These are phyloP conservation scores for Dryoscopus gambensis DNA, from an alignment of 2,113 vertebrate species.

Conservation along the genomic window DNA sequence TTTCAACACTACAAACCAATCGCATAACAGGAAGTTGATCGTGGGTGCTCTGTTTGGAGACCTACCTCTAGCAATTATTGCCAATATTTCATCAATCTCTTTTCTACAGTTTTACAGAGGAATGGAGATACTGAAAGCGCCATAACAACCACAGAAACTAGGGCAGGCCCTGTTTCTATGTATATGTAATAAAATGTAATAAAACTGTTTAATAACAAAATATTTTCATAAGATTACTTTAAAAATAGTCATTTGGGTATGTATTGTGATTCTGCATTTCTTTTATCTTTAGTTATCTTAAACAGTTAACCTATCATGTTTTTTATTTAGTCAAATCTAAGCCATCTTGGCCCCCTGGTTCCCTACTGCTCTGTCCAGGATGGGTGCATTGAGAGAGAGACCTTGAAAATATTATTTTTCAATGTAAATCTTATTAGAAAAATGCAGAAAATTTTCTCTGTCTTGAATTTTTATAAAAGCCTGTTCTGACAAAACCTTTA, in stretches of 20 bases:
- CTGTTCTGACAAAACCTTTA: constrained; percentile 4
- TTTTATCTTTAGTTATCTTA: background rate
- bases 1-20: background rate
- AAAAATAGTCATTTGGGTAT: background rate
- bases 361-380: background rate
- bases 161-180: background rate
- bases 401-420: background rate
- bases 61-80: background rate
- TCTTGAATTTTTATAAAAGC: background rate
- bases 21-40: background rate
- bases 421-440: background rate
- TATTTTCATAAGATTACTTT: background rate
- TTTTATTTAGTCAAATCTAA: background rate
- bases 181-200: background rate
- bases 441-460: background rate
- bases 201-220: background rate
- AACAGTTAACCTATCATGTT: background rate
- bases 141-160: background rate
- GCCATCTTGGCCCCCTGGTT: background rate
- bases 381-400: background rate
- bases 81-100: background rate
- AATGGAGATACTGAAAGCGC: background rate
- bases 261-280: background rate
- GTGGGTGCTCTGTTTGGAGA: background rate
- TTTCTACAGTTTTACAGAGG: background rate